A percentile compares a stretch with the other conserved stretches of the same genome.
These are phyloP conservation scores for Lycodopsis pacificus DNA, from an alignment of 2,797 vertebrate species.

Conservation along the genomic window DNA sequence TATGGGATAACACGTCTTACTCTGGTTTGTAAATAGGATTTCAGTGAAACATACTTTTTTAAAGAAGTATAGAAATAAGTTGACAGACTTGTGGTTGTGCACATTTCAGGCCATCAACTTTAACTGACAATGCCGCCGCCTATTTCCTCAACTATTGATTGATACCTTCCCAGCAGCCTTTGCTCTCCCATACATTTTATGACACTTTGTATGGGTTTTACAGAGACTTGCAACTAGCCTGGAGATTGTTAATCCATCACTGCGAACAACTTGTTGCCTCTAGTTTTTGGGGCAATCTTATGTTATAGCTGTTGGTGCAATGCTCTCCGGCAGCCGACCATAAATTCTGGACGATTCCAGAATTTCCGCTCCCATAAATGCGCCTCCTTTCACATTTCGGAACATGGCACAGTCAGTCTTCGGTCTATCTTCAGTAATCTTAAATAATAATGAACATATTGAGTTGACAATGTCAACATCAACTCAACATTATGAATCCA, in stretches of 20 bases:
- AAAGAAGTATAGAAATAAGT: neutral
- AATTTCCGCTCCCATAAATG: neutral
- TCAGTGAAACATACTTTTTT: neutral
- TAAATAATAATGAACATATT: neutral
- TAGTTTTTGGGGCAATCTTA: conserved; percentile 10
- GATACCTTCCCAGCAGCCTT: conserved; percentile 10
- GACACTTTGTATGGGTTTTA: conserved; percentile 4
- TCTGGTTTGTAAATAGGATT: neutral
- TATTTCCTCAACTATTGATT: conserved; percentile 5
- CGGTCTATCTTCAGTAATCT: neutral
- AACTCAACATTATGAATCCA: neutral
- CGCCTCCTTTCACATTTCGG: neutral
- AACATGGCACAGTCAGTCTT: neutral
- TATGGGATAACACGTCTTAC: neutral
- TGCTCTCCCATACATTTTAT: conserved; percentile 14
- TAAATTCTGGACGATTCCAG: neutral
- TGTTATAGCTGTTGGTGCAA: neutral
- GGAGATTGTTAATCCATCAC: conserved; percentile 15
- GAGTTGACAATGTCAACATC: neutral
- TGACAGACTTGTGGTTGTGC: neutral
- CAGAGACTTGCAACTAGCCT: conserved; percentile 12
- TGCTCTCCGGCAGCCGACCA: neutral
- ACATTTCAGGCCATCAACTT: neutral
- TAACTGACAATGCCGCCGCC: neutral
- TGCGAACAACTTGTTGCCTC: conserved; percentile 12